phyloP scores from a whole-genome alignment of 2,797 vertebrate genomes.

The Spheniscus humboldti region DNA sequence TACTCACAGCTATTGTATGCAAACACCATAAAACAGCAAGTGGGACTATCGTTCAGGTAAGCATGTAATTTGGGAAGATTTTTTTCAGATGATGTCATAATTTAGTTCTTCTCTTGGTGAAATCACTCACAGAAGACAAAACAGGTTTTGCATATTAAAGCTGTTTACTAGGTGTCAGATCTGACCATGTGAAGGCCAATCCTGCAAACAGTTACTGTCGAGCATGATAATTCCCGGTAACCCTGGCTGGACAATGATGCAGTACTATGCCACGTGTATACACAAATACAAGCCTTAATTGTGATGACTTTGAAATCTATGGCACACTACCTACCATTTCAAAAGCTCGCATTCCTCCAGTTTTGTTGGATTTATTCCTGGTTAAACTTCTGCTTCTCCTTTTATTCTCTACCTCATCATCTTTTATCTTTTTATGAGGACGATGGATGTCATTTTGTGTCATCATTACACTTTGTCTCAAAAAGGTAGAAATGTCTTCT shows the following conservation, averaged over 20 bases:
- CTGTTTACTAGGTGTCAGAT: background rate
- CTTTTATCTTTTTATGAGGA: background rate
- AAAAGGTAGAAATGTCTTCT: slow-evolving; percentile 53
- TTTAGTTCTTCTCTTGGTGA: background rate
- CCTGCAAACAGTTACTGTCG: accelerated
- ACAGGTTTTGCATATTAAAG: background rate
- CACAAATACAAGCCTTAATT: background rate
- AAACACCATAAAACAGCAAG: background rate
- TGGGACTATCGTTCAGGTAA: background rate
- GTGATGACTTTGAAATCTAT: background rate
- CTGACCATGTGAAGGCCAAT: background rate
- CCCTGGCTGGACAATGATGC: background rate
- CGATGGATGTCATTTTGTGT: slow-evolving; percentile 46
- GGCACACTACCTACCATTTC: background rate
- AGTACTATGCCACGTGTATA: accelerated
- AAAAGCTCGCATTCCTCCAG: background rate
- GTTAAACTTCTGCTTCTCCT: slow-evolving; percentile 10
- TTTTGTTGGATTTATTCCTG: slow-evolving; percentile 22
- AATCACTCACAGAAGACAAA: background rate
- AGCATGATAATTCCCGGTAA: background rate
- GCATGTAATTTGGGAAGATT: background rate
- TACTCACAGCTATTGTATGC: background rate
- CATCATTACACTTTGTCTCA: slow-evolving; percentile 30
- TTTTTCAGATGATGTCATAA: background rate
- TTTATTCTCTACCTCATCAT: slow-evolving; percentile 47